Conservation (phyloP, 2,797 vertebrate genomes). For the Amblyopsis hoosieri region DNA sequence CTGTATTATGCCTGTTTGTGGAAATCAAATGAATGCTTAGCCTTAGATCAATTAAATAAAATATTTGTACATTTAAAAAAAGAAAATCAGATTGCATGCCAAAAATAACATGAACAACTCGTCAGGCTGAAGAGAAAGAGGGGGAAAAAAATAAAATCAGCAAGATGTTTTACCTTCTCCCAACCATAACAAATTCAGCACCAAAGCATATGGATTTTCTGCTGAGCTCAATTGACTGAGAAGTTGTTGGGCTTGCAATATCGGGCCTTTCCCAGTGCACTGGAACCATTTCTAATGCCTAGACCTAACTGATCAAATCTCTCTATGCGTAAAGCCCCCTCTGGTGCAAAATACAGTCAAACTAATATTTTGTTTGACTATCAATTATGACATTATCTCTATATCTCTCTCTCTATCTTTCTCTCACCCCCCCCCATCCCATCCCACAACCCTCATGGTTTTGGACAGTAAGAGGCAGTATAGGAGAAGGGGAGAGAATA, state of each 20-base stretch:
- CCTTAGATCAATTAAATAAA: too few species aligned
- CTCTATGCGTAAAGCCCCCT: slow-evolving; percentile 45
- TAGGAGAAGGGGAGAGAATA: slow-evolving; percentile 36
- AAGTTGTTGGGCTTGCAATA: slow-evolving; percentile 94
- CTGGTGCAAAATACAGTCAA: too few species aligned
- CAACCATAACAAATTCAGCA: slow-evolving; percentile 70
- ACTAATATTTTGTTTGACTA: too few species aligned
- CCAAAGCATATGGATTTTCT: slow-evolving; percentile 88
- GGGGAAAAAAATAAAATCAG: slow-evolving; percentile 64
- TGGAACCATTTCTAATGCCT: slow-evolving; percentile 79
- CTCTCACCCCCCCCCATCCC: slow-evolving; percentile 37
- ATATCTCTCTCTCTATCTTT: too few species aligned
- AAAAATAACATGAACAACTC: slow-evolving; percentile 24
- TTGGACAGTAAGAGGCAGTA: slow-evolving; percentile 72
- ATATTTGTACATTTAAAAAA: slow-evolving; percentile 1
- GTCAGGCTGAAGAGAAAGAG: slow-evolving; percentile 13
- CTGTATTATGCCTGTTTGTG: too few species aligned
- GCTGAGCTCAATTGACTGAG: slow-evolving; percentile 90
- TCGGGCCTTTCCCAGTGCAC: slow-evolving; percentile 83
- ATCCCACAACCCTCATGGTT: slow-evolving; percentile 44
- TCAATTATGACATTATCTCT: too few species aligned
- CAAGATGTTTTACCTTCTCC: slow-evolving; percentile 66
- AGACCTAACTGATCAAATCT: slow-evolving; percentile 82
- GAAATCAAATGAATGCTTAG: too few species aligned
- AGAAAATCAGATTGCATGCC: slow-evolving; percentile 7